Evolutionary conservation across 2,113 vertebrate genomes (phyloP), one percentile per base, ranked within the genome.

Genomic region (Galbula dea): DNA sequence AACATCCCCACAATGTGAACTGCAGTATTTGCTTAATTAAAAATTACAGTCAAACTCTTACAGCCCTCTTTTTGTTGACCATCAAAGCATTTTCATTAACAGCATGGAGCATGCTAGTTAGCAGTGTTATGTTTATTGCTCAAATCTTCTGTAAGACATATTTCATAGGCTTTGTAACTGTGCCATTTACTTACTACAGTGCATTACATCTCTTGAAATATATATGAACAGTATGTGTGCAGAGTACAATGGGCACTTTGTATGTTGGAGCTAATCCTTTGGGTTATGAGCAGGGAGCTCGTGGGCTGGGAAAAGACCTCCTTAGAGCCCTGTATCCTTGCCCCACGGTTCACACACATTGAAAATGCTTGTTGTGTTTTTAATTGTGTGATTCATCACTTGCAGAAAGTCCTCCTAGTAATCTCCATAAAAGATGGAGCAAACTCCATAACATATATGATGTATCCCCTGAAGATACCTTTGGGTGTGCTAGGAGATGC

Each of bases 231-330:
- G 45, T 73, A 72, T 41, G 75, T 34, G 58, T 68, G 57, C 49
- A 48, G 79, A 73, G 79, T 6, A 96, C 94, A 96, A 78, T n/a
- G 27, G 59, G 21, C 83, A 79, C 78, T 88, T 92, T 92, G 86
- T 96, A 49, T 7, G 23, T 10, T 32, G 32, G 8, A 51, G 73
- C 17, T 76, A 79, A 66, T 71, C 29, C 90, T 69, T 2, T 36
- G 79, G 20, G 57, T 66, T 73, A 83, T 1, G 11, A 83, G 81
- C 74, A 88, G 29, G 26, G 66, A 85, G 49, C 20, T 89, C 1
- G 1, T 54, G 39, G 59, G 32, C 23, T 61, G 67, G 73, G 32
- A 89, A 88, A 61, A 79, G 68, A 59, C 36, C 48, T 20, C 37
- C 22, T 54, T 41, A 34, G 86, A 68, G 24, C 22, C 41, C 49